Percentiles rank a stretch among this genome's conserved stretches.
These are phyloP conservation scores for Cottoperca gobio DNA, from an alignment of 2,797 vertebrate genomes.

Conservation along the genomic window DNA sequence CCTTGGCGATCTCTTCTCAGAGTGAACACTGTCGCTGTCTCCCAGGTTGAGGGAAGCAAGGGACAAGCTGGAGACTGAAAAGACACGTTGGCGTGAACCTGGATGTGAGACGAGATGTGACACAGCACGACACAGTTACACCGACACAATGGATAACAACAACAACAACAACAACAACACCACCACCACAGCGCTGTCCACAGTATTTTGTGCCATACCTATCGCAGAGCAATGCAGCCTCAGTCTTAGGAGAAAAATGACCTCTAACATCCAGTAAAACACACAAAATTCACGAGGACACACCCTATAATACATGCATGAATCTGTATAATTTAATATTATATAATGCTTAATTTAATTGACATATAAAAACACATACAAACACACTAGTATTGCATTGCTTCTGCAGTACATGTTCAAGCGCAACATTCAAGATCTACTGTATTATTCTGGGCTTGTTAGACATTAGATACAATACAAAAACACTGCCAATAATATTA, in stretches of 20 bases:
- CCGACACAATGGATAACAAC: constrained; percentile 40
- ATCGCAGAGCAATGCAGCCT: constrained; percentile 28
- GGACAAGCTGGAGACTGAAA: constrained; percentile 97
- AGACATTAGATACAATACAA: not conserved
- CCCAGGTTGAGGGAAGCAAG: constrained; percentile 94
- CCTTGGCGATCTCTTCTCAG: constrained; percentile 94
- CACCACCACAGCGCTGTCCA: constrained; percentile 67
- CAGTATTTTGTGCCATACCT: constrained; percentile 63
- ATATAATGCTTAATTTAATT: not conserved
- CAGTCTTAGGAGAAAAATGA: not conserved
- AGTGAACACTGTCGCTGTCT: constrained; percentile 91
- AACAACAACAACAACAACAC: constrained; percentile 35
- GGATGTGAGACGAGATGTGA: constrained; percentile 74
- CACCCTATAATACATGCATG: not conserved
- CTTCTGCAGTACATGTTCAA: constrained; percentile 1
- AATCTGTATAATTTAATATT: not conserved
- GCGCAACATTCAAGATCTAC: not conserved
- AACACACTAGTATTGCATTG: not conserved
- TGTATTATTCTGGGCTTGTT: not conserved
- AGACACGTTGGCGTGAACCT: constrained; percentile 91
- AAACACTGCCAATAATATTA: not conserved
- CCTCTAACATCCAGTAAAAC: constrained; percentile 4
- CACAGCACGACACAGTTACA: constrained; percentile 74
- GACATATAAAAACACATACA: not conserved
- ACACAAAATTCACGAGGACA: not conserved